Conservation (phyloP, 2,888 invertebrate genomes). For the Drosophila kanekoi region DNA sequence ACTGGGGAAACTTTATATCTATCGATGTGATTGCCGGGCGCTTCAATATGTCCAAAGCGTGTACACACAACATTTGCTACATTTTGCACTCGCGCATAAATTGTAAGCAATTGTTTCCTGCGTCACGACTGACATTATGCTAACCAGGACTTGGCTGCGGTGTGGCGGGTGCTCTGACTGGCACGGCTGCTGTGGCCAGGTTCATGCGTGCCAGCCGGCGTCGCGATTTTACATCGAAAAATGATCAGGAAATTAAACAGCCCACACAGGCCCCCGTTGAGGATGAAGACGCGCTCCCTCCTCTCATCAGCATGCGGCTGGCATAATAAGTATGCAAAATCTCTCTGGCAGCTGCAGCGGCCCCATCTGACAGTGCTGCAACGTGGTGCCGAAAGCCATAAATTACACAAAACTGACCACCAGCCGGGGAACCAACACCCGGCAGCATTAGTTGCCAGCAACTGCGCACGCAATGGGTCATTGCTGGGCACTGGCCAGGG, state of each 20-base stretch:
- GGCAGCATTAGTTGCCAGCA: conserved; percentile 24
- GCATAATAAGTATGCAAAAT: conserved; percentile 74
- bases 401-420: conserved; percentile 72
- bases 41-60: conserved; percentile 35
- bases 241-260: conserved; percentile 83
- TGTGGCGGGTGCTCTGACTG: too few species aligned
- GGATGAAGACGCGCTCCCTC: conserved; percentile 16
- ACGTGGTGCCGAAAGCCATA: conserved; percentile 66
- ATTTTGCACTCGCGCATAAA: conserved; percentile 55
- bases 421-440: conserved; percentile 17
- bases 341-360: conserved; percentile 50
- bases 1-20: conserved; percentile 33
- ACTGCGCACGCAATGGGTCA: conserved; percentile 16
- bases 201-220: conserved; percentile 26
- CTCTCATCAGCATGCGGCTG: conserved; percentile 74
- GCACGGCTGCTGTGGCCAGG: conserved; percentile 2
- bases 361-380: conserved; percentile 28
- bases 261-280: conserved; percentile 24
- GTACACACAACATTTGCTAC: conserved; percentile 7
- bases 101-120: conserved; percentile 72
- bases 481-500: neutral
- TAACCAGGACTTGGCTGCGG: conserved; percentile 1
- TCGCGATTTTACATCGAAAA: conserved; percentile 72
- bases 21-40: conserved; percentile 36
- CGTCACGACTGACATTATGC: conserved; percentile 35